Evolutionary conservation across 1,140 invertebrate species (phyloP).

Genomic region (Neotoxoptera formosana): DNA sequence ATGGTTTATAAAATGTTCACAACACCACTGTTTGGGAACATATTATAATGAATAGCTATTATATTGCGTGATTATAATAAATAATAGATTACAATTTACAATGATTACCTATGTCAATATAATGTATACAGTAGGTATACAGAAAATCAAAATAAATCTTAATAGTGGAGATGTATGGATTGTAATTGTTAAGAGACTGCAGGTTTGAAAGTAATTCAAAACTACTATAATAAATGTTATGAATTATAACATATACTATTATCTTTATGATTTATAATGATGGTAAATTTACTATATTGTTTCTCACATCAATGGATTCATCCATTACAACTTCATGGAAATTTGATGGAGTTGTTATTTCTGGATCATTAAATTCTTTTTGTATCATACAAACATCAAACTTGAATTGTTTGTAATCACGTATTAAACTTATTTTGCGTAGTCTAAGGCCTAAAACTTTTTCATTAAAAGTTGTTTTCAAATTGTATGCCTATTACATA

Average conservation of each 20-base stretch:
- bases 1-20: too few relatives aligned
- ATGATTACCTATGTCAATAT: too few relatives aligned
- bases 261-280: neutral
- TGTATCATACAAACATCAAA: neutral
- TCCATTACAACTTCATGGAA: neutral
- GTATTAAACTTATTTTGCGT: neutral
- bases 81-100: too few relatives aligned
- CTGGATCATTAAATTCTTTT: conserved; percentile 36
- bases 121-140: too few relatives aligned
- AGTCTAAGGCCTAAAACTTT: neutral
- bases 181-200: neutral
- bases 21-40: too few relatives aligned
- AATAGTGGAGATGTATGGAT: neutral
- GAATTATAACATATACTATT: too few relatives aligned
- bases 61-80: too few relatives aligned
- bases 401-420: conserved; percentile 28
- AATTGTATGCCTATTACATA: conserved; percentile 12
- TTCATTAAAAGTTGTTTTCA: conserved; percentile 45
- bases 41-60: too few relatives aligned
- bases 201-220: neutral
- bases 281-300: neutral
- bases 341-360: neutral
- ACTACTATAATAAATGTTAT: too few relatives aligned
- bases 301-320: conserved; percentile 30
- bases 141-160: neutral